Evolutionary conservation across 2,888 invertebrate species (phyloP).

Genomic region (Laothoe populi): DNA sequence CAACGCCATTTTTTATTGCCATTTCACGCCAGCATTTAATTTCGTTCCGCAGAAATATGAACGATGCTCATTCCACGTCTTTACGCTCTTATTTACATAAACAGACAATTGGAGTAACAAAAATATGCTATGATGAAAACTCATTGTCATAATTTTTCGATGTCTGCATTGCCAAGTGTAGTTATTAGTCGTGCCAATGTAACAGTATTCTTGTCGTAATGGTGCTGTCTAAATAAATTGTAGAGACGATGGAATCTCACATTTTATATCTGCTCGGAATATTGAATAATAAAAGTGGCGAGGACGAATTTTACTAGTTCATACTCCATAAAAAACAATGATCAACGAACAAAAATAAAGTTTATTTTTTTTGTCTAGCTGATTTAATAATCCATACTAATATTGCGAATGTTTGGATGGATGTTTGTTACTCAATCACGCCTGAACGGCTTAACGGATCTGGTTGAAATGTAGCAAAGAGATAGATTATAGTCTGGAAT

Average conservation of each 20-base stretch:
- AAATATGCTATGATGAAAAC: conserved; percentile 53
- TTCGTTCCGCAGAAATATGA: conserved; percentile 34
- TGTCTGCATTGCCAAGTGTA: conserved; percentile 46
- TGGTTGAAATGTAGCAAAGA: no score
- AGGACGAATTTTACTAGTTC: background rate
- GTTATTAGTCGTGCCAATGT: conserved; percentile 37
- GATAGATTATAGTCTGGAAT: no score
- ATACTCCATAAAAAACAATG: background rate
- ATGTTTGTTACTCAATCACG: no score
- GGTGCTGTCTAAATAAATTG: conserved; percentile 2
- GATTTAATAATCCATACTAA: background rate
- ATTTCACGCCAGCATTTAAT: conserved; percentile 24
- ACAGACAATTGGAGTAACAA: conserved; percentile 59
- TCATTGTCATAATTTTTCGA: conserved; percentile 52
- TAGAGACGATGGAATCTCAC: background rate
- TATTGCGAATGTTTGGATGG: no score
- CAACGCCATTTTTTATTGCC: conserved; percentile 34
- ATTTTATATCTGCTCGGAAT: background rate
- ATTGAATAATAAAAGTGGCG: conserved; percentile 5
- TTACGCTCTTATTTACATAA: conserved; percentile 55
- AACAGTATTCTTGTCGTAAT: conserved; percentile 2
- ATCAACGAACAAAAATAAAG: background rate
- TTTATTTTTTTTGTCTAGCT: background rate
- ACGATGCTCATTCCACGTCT: conserved; percentile 39
- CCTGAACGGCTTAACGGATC: no score